Evolutionary conservation across 2,113 vertebrate genomes (phyloP).

Genomic region (Atractosteus spatula): DNA sequence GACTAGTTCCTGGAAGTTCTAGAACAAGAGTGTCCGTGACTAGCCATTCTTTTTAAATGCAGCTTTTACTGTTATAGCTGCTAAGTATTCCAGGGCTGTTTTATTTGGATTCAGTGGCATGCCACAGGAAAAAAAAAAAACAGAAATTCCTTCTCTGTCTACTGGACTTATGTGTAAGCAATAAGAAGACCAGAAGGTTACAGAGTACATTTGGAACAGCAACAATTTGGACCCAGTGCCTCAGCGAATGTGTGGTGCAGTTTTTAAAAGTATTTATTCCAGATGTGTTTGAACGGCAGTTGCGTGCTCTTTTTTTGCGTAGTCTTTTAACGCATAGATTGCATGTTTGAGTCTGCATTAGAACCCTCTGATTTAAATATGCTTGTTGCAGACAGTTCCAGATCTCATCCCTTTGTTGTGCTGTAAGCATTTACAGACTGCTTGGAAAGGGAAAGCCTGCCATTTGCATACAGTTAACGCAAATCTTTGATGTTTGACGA

Average conservation of each 20-base stretch:
- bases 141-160: constrained; percentile 29
- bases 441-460: no score
- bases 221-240: constrained; percentile 8
- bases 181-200: constrained; percentile 20
- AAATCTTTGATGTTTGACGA: not conserved
- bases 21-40: constrained; percentile 10
- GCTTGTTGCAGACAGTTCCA: not conserved
- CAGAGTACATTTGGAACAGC: constrained; percentile 37
- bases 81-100: constrained; percentile 23
- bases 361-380: not conserved
- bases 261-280: constrained; percentile 14
- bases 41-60: not conserved
- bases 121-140: constrained; percentile 1
- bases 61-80: not conserved
- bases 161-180: constrained; percentile 22
- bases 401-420: no score
- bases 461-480: not conserved
- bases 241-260: constrained; percentile 5
- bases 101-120: constrained; percentile 8
- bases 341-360: not conserved
- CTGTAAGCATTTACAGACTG: no score
- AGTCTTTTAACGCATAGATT: not conserved
- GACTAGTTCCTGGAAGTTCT: constrained; percentile 1
- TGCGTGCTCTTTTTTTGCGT: constrained; percentile 1
- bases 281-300: constrained; percentile 24